Percentiles rank a stretch among this genome's conserved stretches.
phyloP scores from a whole-genome alignment of 2,113 vertebrate genomes.

The Tinamus guttatus region DNA sequence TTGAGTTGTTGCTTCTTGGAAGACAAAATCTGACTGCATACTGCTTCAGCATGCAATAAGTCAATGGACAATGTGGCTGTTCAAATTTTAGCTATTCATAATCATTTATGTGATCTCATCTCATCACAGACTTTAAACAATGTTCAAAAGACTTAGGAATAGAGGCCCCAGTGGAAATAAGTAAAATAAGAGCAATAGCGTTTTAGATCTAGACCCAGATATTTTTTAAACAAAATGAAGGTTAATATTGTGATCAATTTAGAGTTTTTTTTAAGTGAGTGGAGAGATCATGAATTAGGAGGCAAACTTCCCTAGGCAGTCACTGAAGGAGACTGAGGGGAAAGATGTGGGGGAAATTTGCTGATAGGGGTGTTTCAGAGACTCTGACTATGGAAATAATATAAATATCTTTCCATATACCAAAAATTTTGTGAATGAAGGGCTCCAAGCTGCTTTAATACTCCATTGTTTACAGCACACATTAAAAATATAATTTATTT shows the following conservation, averaged over 20 bases:
- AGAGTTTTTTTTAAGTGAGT: neutral
- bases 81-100: neutral
- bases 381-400: neutral
- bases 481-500: neutral
- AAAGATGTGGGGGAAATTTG: neutral
- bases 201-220: neutral
- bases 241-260: neutral
- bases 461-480: neutral
- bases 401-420: neutral
- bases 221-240: neutral
- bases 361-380: neutral
- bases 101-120: neutral
- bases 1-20: neutral
- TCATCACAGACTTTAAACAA: neutral
- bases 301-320: neutral
- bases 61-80: neutral
- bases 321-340: neutral
- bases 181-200: neutral
- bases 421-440: neutral
- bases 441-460: neutral
- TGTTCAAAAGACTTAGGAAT: neutral
- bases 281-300: neutral
- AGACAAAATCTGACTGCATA: neutral
- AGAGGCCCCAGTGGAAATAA: rapidly evolving
- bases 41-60: neutral